Conservation (phyloP, 2,113 vertebrate species). For the Pterocles gutturalis region DNA sequence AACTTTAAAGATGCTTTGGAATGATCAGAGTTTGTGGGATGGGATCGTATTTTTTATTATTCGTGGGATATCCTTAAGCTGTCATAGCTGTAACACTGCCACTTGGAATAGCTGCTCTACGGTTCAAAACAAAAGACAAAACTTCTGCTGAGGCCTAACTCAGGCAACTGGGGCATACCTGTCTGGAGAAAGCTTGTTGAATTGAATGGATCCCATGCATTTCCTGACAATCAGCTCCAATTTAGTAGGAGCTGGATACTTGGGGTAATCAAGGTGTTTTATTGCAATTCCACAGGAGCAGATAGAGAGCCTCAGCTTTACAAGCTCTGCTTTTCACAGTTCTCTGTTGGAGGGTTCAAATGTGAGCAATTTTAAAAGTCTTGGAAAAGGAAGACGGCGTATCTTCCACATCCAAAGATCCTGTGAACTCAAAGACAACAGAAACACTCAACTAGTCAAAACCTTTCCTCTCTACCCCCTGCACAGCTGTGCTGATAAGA, state of each 20-base stretch:
- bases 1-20: slow-evolving; percentile 15
- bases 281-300: background rate
- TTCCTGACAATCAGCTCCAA: background rate
- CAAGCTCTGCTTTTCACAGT: background rate
- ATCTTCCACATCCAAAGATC: background rate
- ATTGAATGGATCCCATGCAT: background rate
- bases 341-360: background rate
- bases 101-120: background rate
- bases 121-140: background rate
- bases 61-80: slow-evolving; percentile 21
- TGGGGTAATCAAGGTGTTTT: background rate
- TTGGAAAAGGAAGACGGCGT: background rate
- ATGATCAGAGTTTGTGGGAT: slow-evolving; percentile 13
- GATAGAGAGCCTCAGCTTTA: background rate
- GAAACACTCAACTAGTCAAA: background rate
- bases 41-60: background rate
- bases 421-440: background rate
- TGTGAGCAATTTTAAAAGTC: background rate
- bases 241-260: background rate
- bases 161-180: background rate
- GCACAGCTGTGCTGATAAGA: background rate
- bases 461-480: background rate
- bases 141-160: background rate
- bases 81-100: background rate
- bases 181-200: background rate